A percentile compares a stretch with the other conserved stretches of the same genome.
These are phyloP conservation scores for Eupeodes corollae DNA, from an alignment of 1,140 invertebrate species.

Conservation along the genomic window DNA sequence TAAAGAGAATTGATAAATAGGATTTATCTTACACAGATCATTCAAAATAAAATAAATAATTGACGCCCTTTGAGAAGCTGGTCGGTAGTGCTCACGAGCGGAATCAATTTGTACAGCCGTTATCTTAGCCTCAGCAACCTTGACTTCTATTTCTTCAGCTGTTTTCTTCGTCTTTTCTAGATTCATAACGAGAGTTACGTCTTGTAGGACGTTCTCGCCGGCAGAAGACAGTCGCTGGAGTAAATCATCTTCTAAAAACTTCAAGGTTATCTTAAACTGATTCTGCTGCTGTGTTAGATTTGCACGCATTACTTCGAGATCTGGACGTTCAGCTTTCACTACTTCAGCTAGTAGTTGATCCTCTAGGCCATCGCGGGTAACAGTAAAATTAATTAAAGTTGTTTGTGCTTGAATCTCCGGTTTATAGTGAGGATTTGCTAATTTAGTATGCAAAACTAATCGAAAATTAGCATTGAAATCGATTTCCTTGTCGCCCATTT, in stretches of 20 bases:
- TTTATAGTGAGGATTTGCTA: slow-evolving; percentile 92
- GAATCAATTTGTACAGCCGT: slow-evolving; percentile 82
- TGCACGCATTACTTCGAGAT: slow-evolving; percentile 64
- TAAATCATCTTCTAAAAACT: slow-evolving; percentile 80
- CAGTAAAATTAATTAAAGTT: slow-evolving; percentile 90
- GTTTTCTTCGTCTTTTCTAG: slow-evolving; percentile 89
- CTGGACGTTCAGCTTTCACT: slow-evolving; percentile 85
- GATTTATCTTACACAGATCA: slow-evolving; percentile 86
- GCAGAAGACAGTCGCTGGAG: slow-evolving; percentile 76
- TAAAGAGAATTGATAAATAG: slow-evolving; percentile 92
- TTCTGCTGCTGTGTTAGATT: slow-evolving; percentile 87
- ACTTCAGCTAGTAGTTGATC: slow-evolving; percentile 89
- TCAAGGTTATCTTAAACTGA: slow-evolving; percentile 86
- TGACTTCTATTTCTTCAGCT: slow-evolving; percentile 78
- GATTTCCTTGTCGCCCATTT: slow-evolving; percentile 84
- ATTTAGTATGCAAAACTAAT: slow-evolving; percentile 82
- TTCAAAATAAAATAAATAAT: slow-evolving; percentile 91
- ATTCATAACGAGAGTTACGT: slow-evolving; percentile 82
- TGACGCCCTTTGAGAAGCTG: slow-evolving; percentile 74
- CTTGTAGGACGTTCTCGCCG: slow-evolving; percentile 80
- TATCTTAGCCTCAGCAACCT: slow-evolving; percentile 70
- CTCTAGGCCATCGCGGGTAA: slow-evolving; percentile 83
- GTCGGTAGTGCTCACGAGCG: slow-evolving; percentile 78
- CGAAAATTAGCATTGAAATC: slow-evolving; percentile 75
- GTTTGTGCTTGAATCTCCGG: slow-evolving; percentile 95